These are phyloP conservation scores for Criorhina ranunculi DNA, from an alignment of 2,888 invertebrate genomes.

Conservation along the genomic window DNA sequence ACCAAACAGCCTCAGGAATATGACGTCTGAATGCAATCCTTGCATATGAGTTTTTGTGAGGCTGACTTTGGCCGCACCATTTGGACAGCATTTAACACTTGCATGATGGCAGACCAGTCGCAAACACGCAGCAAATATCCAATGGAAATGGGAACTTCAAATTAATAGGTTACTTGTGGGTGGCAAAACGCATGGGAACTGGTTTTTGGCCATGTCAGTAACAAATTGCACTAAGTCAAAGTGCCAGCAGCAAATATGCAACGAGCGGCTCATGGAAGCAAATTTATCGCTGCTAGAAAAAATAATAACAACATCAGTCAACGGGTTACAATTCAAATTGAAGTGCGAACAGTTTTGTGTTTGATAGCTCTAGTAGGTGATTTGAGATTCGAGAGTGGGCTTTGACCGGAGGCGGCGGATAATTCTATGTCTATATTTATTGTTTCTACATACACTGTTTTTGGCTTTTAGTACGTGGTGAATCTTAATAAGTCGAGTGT, in stretches of 20 bases:
- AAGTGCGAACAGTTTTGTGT: slow-evolving; percentile 40
- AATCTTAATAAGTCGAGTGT: no score
- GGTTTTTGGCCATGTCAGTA: slow-evolving; percentile 28
- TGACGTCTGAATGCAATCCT: slow-evolving; percentile 18
- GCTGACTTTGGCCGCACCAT: background rate
- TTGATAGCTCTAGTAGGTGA: slow-evolving; percentile 15
- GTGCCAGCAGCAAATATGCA: slow-evolving; percentile 37
- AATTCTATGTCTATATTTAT: no score
- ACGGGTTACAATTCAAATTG: slow-evolving; percentile 16
- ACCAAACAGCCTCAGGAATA: slow-evolving; percentile 12
- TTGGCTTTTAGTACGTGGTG: no score
- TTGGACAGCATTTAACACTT: slow-evolving; percentile 36
- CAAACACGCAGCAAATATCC: slow-evolving; percentile 49
- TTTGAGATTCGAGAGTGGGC: background rate
- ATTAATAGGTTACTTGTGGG: slow-evolving; percentile 47
- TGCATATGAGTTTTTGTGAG: slow-evolving; percentile 23
- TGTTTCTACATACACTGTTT: no score
- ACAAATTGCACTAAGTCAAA: slow-evolving; percentile 54
- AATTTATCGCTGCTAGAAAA: slow-evolving; percentile 20
- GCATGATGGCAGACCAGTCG: background rate
- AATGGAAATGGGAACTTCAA: slow-evolving; percentile 46
- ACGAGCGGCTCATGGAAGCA: slow-evolving; percentile 2
- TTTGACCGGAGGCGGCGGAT: no score
- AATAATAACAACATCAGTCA: slow-evolving; percentile 40
- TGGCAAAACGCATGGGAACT: slow-evolving; percentile 29